Base-by-base conservation (phyloP, 30 jellyfish, hydroid and myxozoan genomes). In the Aurelia aurita complex sp. Pacific region DNA sequence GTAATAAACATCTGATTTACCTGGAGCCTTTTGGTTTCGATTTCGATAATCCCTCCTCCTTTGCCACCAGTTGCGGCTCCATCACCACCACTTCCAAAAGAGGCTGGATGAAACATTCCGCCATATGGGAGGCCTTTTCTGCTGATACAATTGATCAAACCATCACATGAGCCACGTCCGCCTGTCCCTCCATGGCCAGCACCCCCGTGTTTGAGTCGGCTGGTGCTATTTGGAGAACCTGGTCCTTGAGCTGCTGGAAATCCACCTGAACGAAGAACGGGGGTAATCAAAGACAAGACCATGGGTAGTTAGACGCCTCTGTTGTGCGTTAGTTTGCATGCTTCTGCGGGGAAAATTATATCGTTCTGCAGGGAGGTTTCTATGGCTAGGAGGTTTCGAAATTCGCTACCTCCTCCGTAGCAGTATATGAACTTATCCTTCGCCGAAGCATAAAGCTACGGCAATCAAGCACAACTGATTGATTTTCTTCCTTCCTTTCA, bases 131-230 rank as follows among this genome's bases (percentile, higher is more conserved):
- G 83, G 38, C 94, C 94, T 65, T 85, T 85, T 50, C 88, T 78
- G 53, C 88, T 85, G 67, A 85, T 64, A 40, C 94, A 85, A 75
- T 53, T 64, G 18, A 32, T 54, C 18, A 85, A 69, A 4, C 94
- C 94, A 23, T 65, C 77, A 52, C 94, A 85, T 11, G 94, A 73
- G 34, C 94, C 94, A 34, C 94, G 87, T 16, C 94, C 94, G 43
- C 94, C 94, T 9, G 94, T 60, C 5, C 94, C 94, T 60, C 94
- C 94, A 52, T 85, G 94, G 54, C 94, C 94, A 1, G 77, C 94
- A 50, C 94, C 94, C 10, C 88, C 76, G 75, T 85, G 94, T 15
- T 42, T 62, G 3, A 85, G 68, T 54, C 94, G 67, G 83, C 83
- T 69, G 0, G 83, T 51, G 60, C 94, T 65, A 62, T 85, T 85